These are phyloP conservation scores for Mallotus villosus DNA, from an alignment of 2,797 vertebrate genomes.

Conservation along the genomic window DNA sequence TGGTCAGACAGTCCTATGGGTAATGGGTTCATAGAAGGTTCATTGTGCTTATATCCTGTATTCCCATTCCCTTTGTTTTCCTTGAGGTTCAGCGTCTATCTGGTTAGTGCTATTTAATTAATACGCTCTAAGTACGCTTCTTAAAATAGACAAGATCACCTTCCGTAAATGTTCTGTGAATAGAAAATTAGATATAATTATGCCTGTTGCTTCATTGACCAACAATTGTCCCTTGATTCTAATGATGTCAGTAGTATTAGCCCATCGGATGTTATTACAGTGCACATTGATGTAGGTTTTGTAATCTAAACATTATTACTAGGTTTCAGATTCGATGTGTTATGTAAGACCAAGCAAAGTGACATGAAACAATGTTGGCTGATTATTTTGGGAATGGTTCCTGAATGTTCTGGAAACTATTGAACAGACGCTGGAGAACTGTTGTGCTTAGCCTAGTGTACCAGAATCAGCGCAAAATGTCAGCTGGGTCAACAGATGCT, in stretches of 20 bases:
- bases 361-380: not conserved
- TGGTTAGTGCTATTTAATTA: no score
- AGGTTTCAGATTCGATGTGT: not conserved
- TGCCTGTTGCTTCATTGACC: slow-evolving; percentile 1
- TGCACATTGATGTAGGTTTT: not conserved
- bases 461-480: slow-evolving; percentile 43
- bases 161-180: not conserved
- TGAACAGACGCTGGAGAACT: slow-evolving; percentile 17
- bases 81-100: no score
- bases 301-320: no score
- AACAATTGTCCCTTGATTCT: not conserved
- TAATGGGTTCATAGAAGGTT: no score
- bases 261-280: not conserved
- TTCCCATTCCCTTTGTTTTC: no score
- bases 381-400: slow-evolving; percentile 10
- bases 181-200: slow-evolving; percentile 27
- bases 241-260: not conserved
- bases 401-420: not conserved
- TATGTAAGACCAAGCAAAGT: not conserved
- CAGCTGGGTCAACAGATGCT: slow-evolving; percentile 75
- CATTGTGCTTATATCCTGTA: no score
- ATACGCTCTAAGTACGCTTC: no score
- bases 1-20: no score
- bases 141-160: no score
- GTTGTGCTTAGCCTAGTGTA: slow-evolving; percentile 37